Percentiles rank a stretch among this genome's conserved stretches.
Evolutionary conservation across 2,113 vertebrate genomes (phyloP).

Genomic region (Silurus meridionalis): DNA sequence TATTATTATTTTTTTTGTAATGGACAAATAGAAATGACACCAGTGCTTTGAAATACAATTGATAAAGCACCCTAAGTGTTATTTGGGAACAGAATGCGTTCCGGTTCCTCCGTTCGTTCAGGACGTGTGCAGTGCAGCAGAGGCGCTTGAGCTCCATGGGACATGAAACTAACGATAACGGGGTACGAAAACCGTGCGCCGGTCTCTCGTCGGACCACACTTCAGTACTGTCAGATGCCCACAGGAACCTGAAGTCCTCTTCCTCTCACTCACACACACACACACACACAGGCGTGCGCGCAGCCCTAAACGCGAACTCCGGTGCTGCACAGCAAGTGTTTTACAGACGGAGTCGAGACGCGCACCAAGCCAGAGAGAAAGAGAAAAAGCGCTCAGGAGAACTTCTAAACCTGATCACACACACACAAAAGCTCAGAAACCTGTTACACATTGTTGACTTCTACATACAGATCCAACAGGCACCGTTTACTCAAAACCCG

Average conservation of each 20-base stretch:
- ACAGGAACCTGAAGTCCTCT: not conserved
- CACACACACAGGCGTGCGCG: not conserved
- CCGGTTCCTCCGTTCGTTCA: not conserved
- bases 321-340: not conserved
- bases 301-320: not conserved
- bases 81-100: not conserved
- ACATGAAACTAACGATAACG: too few species aligned
- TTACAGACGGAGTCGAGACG: too few species aligned
- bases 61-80: not conserved
- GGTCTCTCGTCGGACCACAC: not conserved
- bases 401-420: not conserved
- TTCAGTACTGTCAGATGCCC: not conserved
- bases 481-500: not conserved
- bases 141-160: not conserved
- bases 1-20: slow-evolving; percentile 25
- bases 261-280: not conserved
- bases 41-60: too few species aligned
- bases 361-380: not conserved
- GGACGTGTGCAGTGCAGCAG: not conserved
- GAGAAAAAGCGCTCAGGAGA: not conserved
- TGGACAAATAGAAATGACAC: slow-evolving; percentile 25
- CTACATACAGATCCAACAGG: not conserved
- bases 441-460: not conserved
- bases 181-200: not conserved
- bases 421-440: not conserved